Conservation (phyloP, 2,113 vertebrate genomes). For the Varanus salvator region DNA sequence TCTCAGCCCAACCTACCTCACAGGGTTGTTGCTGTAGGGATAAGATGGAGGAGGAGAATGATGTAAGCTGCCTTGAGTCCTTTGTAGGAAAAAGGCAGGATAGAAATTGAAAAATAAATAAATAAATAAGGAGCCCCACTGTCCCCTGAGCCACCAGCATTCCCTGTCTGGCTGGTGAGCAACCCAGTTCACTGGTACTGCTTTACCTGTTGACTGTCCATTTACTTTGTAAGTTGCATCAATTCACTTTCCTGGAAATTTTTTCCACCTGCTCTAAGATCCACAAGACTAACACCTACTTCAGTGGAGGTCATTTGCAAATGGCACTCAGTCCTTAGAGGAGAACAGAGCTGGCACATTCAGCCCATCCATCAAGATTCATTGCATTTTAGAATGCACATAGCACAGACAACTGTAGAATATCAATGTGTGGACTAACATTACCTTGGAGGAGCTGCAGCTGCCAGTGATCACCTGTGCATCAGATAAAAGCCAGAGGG, state of each 20-base stretch:
- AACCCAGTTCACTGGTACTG: not conserved
- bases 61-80: too few relatives aligned
- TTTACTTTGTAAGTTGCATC: not conserved
- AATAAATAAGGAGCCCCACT: too few relatives aligned
- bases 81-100: too few relatives aligned
- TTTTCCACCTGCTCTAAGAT: not conserved
- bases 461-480: not conserved
- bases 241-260: not conserved
- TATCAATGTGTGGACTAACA: not conserved
- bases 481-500: not conserved
- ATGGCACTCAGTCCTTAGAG: not conserved
- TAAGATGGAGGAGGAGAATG: too few relatives aligned
- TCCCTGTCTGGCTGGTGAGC: too few relatives aligned
- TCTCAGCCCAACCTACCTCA: too few relatives aligned
- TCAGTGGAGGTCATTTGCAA: not conserved
- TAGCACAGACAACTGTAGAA: not conserved
- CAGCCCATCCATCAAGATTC: not conserved
- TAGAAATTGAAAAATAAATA: too few relatives aligned
- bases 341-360: not conserved
- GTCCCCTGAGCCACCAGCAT: too few relatives aligned
- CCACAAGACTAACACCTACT: not conserved
- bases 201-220: not conserved
- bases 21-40: too few relatives aligned
- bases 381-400: not conserved
- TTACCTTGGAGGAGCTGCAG: not conserved